Percentiles rank a stretch among this genome's conserved stretches.
Conservation (phyloP, 2,888 invertebrate species). For the Biston stratarius region DNA sequence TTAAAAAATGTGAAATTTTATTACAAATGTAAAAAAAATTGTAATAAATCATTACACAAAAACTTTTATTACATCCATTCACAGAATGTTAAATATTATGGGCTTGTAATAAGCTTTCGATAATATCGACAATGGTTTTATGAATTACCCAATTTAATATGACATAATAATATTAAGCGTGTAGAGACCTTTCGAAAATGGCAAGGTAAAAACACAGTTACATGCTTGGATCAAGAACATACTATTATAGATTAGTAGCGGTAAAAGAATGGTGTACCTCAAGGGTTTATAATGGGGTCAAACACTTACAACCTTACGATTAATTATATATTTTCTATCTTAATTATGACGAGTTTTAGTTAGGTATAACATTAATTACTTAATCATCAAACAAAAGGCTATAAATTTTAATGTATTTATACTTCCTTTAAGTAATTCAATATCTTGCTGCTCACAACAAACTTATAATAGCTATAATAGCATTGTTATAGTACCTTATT, state of each 20-base stretch:
- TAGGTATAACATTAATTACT: too few species aligned
- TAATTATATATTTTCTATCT: not conserved
- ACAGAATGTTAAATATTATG: slow-evolving; percentile 8
- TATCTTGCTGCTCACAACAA: not conserved
- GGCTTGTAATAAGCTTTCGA: slow-evolving; percentile 35
- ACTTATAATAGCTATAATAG: not conserved
- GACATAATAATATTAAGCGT: slow-evolving; percentile 28
- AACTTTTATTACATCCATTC: not conserved
- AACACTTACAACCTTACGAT: not conserved
- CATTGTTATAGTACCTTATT: not conserved
- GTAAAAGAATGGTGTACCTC: slow-evolving; percentile 32
- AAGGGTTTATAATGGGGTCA: slow-evolving; percentile 32
- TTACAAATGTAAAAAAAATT: not conserved
- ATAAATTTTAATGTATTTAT: too few species aligned
- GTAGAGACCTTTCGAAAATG: slow-evolving; percentile 48
- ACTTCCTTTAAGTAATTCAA: too few species aligned
- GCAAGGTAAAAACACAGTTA: slow-evolving; percentile 49
- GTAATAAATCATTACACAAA: not conserved
- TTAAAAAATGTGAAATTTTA: not conserved
- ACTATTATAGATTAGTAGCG: slow-evolving; percentile 20
- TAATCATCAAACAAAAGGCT: too few species aligned
- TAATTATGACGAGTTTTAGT: not conserved
- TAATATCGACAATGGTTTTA: slow-evolving; percentile 43
- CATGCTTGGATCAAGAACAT: slow-evolving; percentile 27
- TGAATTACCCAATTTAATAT: slow-evolving; percentile 46